Evolutionary conservation across 2,113 vertebrate genomes (phyloP), one percentile per base, ranked within the genome.

Genomic region (Hyperopisus bebe): DNA sequence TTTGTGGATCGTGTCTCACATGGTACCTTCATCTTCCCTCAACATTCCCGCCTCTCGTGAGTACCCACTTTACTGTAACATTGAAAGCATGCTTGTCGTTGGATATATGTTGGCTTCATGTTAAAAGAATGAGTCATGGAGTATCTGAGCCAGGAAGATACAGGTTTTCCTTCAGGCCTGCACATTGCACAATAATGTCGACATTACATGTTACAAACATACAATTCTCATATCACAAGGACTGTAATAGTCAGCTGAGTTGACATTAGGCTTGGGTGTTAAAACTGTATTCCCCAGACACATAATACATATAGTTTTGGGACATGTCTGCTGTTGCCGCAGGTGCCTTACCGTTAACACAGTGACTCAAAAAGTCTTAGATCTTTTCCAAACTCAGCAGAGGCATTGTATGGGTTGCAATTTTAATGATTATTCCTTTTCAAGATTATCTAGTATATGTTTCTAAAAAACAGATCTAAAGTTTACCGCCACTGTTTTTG

Each of bases 11-110:
- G 95, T 27, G 92, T 98, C 92, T 93, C 91, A 24, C 11, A 93
- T 13, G 96, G 96, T 8, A 46, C 84, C 62, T 97, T 98, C 92
- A 91, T 46, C 88, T 95, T 96, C 90, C 96, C 97, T 0, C 93
- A 93, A 84, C 92, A 44, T 47, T 97, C 97, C 3, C 90, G 97
- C 50, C 94, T 97, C 88, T 94, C 93, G 96, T 98, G 93, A 97
- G 96, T 95, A 27, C 8, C 0, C 0, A n/a, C 70, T 35, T 46
- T 53, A 44, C 53, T 42, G 7, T 46, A 35, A 35, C 31, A 6
- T 74, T 35, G 66, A 31, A 13, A 17, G 70, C 15, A 39, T 74
- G 27, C n/a, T 31, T 74, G 11, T 74, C 70, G 39, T 10, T 35
- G 11, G 11, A n/a, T 70, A 70, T 35, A 11, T 39, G 31, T 77